Evolutionary conservation across 2,888 invertebrate genomes (phyloP), one percentile per base, ranked within the genome.

Genomic region (Ptilodon capucinus): DNA sequence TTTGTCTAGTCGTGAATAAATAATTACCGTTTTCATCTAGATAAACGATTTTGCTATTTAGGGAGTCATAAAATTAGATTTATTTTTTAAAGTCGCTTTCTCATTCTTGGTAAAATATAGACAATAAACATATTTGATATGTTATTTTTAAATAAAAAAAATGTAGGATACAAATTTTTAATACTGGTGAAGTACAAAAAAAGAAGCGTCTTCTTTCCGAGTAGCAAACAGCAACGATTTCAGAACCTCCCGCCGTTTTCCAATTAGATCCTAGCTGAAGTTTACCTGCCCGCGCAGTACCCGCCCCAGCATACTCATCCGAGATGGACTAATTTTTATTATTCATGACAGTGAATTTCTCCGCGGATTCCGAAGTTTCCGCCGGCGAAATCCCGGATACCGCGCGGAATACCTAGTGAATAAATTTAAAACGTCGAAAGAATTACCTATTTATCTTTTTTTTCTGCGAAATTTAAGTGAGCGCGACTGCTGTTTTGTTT

Each of bases 301-400:
- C 40, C 13, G 47, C 42, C 44, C 30, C 19, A 39, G 46, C 32
- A 41, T 48, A 49, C 48, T 42, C 28, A 46, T 42, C 41, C 40
- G 51, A 46, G 54, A 60, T 54, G 52, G 48, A 58, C 65, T 63
- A 65, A 66, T 74, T 79, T 73, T 74, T 74, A 78, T 79, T 80
- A 82, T 82, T 81, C 79, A 76, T 71, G 64, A 59, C 74, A 60
- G 60, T 73, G 61, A 73, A 74, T 79, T 76, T 74, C 73, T 68
- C 52, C 42, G 54, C 51, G 68, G 60, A 58, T 64, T 60, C 63
- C 57, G 42, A 69, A 71, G 64, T 74, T 67, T 56, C 54, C 48
- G 48, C 51, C 50, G 51, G 62, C 58, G 60, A 76, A 76, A 81
- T 78, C 73, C 73, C 57, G 70, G 71, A 74, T 71, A 74, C 74